Evolutionary conservation across 1,140 invertebrate species (phyloP).

Genomic region (Drosophila pallidifrons): DNA sequence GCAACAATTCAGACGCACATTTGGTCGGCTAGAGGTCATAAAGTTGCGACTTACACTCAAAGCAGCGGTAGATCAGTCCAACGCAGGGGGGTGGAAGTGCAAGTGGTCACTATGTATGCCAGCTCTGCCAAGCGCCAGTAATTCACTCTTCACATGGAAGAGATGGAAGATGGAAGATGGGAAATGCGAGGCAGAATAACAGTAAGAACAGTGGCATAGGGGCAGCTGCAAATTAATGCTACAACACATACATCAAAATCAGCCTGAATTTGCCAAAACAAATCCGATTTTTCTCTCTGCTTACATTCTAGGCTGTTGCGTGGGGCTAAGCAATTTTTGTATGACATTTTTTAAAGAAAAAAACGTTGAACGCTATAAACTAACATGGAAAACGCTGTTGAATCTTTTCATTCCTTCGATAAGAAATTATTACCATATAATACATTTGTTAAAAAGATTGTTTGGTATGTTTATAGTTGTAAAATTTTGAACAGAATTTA

Average conservation of each 20-base stretch:
- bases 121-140: slow-evolving; percentile 30
- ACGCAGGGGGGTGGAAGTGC: slow-evolving; percentile 19
- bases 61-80: neutral
- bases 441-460: too few species aligned
- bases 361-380: too few species aligned
- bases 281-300: too few species aligned
- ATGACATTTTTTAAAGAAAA: too few species aligned
- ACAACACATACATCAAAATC: slow-evolving; percentile 10
- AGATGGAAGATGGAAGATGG: neutral
- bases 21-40: slow-evolving; percentile 66
- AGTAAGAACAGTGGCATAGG: slow-evolving; percentile 40
- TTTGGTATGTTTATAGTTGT: too few species aligned
- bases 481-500: too few species aligned
- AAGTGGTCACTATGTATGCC: slow-evolving; percentile 36
- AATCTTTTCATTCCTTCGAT: too few species aligned
- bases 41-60: slow-evolving; percentile 64
- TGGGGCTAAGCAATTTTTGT: neutral
- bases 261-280: slow-evolving; percentile 7
- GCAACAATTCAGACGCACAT: slow-evolving; percentile 67
- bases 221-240: neutral
- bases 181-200: slow-evolving; percentile 9
- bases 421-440: too few species aligned
- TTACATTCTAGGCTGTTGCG: slow-evolving; percentile 1
- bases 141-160: slow-evolving; percentile 29
- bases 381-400: too few species aligned